Conservation (phyloP, 2,888 invertebrate genomes). For the Parnassius apollo region DNA sequence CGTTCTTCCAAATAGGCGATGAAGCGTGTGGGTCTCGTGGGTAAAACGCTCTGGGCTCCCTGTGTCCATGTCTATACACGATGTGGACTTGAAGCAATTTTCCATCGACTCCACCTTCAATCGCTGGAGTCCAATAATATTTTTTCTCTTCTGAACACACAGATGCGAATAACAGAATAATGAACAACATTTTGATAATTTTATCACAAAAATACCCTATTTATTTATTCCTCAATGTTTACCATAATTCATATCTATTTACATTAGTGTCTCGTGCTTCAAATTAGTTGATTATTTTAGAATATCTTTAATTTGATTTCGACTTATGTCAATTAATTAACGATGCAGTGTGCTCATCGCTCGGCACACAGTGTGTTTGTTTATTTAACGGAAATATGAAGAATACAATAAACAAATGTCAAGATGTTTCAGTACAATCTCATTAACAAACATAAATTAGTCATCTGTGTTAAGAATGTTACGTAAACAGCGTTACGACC, state of each 20-base stretch:
- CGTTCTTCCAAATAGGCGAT: slow-evolving; percentile 26
- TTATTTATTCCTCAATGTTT: slow-evolving; percentile 1
- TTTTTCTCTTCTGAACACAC: not conserved
- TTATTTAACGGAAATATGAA: not conserved
- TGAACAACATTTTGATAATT: slow-evolving; percentile 8
- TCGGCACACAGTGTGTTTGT: not conserved
- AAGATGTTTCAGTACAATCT: too few species aligned
- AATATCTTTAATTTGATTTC: not conserved
- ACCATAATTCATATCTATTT: not conserved
- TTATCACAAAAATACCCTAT: not conserved
- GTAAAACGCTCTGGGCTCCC: slow-evolving; percentile 23
- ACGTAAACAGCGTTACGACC: too few species aligned
- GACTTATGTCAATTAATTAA: not conserved
- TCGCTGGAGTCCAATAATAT: not conserved
- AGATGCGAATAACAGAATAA: slow-evolving; percentile 2
- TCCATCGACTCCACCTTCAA: not conserved
- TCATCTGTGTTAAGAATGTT: too few species aligned
- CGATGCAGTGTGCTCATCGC: not conserved
- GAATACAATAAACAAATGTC: slow-evolving; percentile 8
- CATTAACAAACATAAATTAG: not conserved
- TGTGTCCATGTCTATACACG: slow-evolving; percentile 28
- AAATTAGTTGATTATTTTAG: not conserved
- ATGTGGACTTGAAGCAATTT: slow-evolving; percentile 27
- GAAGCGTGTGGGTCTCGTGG: slow-evolving; percentile 26
- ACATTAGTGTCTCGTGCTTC: not conserved